Evolutionary conservation across 2,797 vertebrate genomes (phyloP), one percentile per base, ranked within the genome.

Genomic region (Trichosurus vulpecula): DNA sequence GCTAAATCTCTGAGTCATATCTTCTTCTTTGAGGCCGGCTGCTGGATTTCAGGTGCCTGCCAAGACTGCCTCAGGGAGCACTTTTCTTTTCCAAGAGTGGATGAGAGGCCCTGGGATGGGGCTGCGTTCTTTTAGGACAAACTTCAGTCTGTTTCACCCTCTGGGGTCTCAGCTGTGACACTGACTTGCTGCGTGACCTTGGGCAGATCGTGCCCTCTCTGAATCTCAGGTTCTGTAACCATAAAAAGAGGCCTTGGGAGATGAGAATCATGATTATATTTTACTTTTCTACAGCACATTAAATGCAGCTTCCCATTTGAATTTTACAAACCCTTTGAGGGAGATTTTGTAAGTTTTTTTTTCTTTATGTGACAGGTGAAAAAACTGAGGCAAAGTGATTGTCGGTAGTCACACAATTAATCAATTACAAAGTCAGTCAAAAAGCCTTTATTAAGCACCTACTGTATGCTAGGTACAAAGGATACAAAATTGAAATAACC

Each of bases 21-120:
- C 95, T 97, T 98, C 96, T 97, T 98, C 98, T 30, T 91, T 96
- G 96, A 93, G 96, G 90, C 87, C 91, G 93, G 95, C 94, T 97
- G 98, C 96, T 98, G 91, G 95, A 97, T 96, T 93, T 98, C 97
- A 98, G 97, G 98, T 98, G 97, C 98, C 97, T 98, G 97, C 95
- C 96, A 87, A 47, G 74, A 27, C 8, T 22, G 74, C 74, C 41
- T 47, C 22, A 12, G n/a, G 66, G n/a, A 74, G n/a, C 16, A 9
- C n/a, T 61, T 6, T 30, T 57, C 57, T 19, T 58, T 30, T 66
- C 61, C 61, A 66, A 66, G 74, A 25, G 41, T 47, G 22, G 41
- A 81, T 10, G 41, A 41, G 66, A 74, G 66, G 66, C n/a, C 22
- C 13, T 47, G 22, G 41, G 66, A 41, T 74, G n/a, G n/a, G 66